phyloP scores from a whole-genome alignment of 2,797 vertebrate species.

The Megaceryle alcyon region DNA sequence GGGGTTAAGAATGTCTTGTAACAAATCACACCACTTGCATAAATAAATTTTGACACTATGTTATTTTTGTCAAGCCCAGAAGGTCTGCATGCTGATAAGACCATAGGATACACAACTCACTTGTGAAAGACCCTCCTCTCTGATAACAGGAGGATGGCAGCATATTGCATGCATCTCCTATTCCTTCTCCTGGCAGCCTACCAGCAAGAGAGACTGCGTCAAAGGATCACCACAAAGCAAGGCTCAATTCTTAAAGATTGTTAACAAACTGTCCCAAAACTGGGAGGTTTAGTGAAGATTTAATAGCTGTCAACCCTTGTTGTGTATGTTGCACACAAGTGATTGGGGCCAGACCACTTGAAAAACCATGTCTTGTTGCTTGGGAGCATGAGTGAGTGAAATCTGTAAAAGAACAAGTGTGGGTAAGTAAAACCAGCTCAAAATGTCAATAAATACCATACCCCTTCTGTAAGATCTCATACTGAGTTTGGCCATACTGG shows the following conservation, averaged over 20 bases:
- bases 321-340: not conserved
- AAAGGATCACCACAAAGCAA: not conserved
- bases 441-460: not conserved
- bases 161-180: not conserved
- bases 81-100: not conserved
- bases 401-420: fast-evolving
- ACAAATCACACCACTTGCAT: not conserved
- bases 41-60: not conserved
- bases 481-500: not conserved
- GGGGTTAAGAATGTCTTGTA: not conserved
- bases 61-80: not conserved
- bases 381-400: not conserved
- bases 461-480: not conserved
- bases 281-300: not conserved
- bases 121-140: not conserved
- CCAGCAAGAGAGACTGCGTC: not conserved
- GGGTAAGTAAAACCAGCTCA: not conserved
- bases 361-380: not conserved
- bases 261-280: not conserved
- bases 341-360: fast-evolving
- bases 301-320: not conserved
- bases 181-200: not conserved
- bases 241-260: not conserved
- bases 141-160: not conserved
- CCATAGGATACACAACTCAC: not conserved